Evolutionary conservation across 2,888 invertebrate genomes (phyloP).

Genomic region (Ferdinandea cuprea): DNA sequence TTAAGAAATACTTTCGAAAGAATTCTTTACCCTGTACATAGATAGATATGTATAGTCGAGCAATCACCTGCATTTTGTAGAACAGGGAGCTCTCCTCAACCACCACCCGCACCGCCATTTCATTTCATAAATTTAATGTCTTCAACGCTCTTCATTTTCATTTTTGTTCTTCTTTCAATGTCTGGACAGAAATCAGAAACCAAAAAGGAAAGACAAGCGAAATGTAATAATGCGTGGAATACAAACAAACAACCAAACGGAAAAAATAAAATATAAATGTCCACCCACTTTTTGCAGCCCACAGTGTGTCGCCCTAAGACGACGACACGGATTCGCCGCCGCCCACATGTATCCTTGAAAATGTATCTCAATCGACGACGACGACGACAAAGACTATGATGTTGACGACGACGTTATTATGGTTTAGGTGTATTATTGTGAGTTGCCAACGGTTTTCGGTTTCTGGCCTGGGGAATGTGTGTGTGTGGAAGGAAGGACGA

Average conservation of each 20-base stretch:
- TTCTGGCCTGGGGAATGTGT: constrained; percentile 1
- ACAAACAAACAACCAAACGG: constrained; percentile 5
- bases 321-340: constrained; percentile 1
- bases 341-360: constrained; percentile 58
- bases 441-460: too few relatives aligned
- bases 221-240: neutral
- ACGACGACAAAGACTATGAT: too few relatives aligned
- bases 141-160: constrained; percentile 2
- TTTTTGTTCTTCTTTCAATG: too few relatives aligned
- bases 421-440: neutral
- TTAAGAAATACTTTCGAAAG: too few relatives aligned
- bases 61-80: constrained; percentile 47
- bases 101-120: too few relatives aligned
- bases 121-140: constrained; percentile 48
- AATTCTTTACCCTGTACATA: too few relatives aligned
- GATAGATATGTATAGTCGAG: constrained; percentile 48
- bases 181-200: constrained; percentile 41
- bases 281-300: constrained; percentile 2
- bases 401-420: constrained; percentile 25
- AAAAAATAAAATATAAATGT: neutral
- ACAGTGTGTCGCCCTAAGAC: neutral
- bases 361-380: constrained; percentile 39
- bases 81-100: neutral
- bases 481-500: too few relatives aligned
- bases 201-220: constrained; percentile 5